Conservation (phyloP, 2,888 invertebrate species). For the Petrophora chlorosata region DNA sequence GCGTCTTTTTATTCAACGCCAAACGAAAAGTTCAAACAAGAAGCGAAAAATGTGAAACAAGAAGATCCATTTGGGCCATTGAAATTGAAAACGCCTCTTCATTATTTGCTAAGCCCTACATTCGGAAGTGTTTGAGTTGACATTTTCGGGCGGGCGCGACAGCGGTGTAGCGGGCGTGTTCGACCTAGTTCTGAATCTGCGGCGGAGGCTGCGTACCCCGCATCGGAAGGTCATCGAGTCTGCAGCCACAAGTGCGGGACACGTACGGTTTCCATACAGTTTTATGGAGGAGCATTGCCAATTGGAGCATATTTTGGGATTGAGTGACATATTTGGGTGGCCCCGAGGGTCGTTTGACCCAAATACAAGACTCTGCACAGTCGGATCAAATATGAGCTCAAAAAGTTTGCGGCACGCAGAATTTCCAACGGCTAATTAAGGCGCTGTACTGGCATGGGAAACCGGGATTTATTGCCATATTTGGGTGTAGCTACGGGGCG, state of each 20-base stretch:
- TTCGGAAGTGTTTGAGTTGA: slow-evolving; percentile 39
- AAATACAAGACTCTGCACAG: no score
- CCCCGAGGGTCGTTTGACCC: no score
- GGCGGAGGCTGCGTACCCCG: slow-evolving; percentile 63
- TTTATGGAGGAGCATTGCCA: background rate
- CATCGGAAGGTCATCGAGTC: slow-evolving; percentile 60
- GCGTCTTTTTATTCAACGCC: no score
- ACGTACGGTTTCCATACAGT: slow-evolving; percentile 32
- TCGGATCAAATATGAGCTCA: no score
- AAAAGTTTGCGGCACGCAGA: no score
- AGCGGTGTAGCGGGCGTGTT: slow-evolving; percentile 37
- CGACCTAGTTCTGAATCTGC: slow-evolving; percentile 69
- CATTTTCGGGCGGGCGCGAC: slow-evolving; percentile 56
- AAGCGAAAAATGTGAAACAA: background rate
- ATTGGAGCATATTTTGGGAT: no score
- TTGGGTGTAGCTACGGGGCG: no score
- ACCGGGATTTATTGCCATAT: no score
- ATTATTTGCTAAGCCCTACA: background rate
- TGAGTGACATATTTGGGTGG: no score
- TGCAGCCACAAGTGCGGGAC: slow-evolving; percentile 54
- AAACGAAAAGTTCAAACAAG: no score
- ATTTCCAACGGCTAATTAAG: no score
- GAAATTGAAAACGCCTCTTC: background rate
- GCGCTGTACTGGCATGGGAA: no score
- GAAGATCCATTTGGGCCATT: slow-evolving; percentile 1